Evolutionary conservation across 2,797 vertebrate genomes (phyloP).

Genomic region (Sphenopsis melanotis): DNA sequence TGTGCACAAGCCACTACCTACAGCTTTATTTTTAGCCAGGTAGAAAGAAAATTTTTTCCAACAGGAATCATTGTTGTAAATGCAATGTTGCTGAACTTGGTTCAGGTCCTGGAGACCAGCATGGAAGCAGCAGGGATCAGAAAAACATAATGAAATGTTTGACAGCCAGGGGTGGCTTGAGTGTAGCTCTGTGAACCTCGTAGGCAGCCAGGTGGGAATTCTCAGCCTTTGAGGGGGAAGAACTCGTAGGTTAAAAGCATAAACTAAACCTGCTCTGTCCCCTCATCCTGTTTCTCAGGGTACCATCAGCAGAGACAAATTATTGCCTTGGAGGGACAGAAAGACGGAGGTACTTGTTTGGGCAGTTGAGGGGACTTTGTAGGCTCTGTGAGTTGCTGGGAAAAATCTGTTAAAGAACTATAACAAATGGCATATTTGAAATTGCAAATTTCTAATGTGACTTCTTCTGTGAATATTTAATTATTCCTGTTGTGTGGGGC

Average conservation of each 20-base stretch:
- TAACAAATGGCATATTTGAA: neutral
- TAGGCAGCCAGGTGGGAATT: neutral
- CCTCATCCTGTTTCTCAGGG: neutral
- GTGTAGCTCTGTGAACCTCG: neutral
- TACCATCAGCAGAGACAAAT: neutral
- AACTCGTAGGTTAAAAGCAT: accelerated
- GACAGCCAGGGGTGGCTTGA: neutral
- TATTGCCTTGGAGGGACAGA: neutral
- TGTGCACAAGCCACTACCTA: neutral
- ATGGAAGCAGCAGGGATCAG: neutral
- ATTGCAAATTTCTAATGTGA: neutral
- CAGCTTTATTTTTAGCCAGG: neutral
- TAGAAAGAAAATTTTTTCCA: neutral
- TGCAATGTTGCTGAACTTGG: neutral
- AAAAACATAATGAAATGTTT: neutral
- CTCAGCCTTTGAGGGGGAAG: neutral
- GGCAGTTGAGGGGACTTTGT: neutral
- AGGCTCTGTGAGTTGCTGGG: neutral
- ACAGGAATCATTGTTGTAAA: neutral
- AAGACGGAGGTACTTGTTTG: neutral
- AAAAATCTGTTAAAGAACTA: neutral
- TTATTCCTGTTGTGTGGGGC: neutral
- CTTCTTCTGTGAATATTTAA: neutral
- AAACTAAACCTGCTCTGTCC: neutral
- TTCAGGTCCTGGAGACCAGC: neutral